phyloP scores from a whole-genome alignment of 2,113 vertebrate genomes.

The Pimephales promelas region DNA sequence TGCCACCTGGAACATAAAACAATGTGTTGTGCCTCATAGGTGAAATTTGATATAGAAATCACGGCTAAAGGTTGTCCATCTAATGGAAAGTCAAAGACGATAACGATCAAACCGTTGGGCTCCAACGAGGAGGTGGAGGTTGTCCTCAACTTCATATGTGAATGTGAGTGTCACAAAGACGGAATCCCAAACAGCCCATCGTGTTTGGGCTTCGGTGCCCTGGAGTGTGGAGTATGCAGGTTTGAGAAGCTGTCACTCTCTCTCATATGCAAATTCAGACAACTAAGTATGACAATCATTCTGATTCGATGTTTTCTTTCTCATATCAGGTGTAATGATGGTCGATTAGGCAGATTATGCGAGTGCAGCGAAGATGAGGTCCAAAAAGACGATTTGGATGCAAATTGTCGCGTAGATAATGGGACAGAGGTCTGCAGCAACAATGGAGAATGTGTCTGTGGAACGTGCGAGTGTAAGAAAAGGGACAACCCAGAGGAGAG shows the following conservation, averaged over 20 bases:
- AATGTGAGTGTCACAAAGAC: slow-evolving; percentile 84
- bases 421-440: slow-evolving; percentile 94
- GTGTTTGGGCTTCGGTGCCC: slow-evolving; percentile 88
- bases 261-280: neutral
- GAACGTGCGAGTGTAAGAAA: slow-evolving; percentile 93
- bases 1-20: neutral
- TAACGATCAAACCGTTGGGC: slow-evolving; percentile 91
- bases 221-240: slow-evolving; percentile 97
- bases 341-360: slow-evolving; percentile 87
- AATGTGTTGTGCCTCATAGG: slow-evolving; percentile 70
- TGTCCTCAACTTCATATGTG: slow-evolving; percentile 88
- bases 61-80: slow-evolving; percentile 86
- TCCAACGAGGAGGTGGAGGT: slow-evolving; percentile 95
- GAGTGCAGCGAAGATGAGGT: slow-evolving; percentile 96
- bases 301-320: neutral
- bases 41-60: slow-evolving; percentile 88
- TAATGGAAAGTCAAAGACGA: slow-evolving; percentile 74
- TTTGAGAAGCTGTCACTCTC: slow-evolving; percentile 61
- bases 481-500: slow-evolving; percentile 88
- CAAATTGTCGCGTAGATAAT: slow-evolving; percentile 91
- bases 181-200: slow-evolving; percentile 76
- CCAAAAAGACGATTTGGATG: slow-evolving; percentile 92
- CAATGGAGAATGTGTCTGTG: slow-evolving; percentile 95
- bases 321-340: slow-evolving; percentile 86
- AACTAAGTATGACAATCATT: neutral